Evolutionary conservation across 2,797 vertebrate species (phyloP).

Genomic region (Tiaroga cobitis): DNA sequence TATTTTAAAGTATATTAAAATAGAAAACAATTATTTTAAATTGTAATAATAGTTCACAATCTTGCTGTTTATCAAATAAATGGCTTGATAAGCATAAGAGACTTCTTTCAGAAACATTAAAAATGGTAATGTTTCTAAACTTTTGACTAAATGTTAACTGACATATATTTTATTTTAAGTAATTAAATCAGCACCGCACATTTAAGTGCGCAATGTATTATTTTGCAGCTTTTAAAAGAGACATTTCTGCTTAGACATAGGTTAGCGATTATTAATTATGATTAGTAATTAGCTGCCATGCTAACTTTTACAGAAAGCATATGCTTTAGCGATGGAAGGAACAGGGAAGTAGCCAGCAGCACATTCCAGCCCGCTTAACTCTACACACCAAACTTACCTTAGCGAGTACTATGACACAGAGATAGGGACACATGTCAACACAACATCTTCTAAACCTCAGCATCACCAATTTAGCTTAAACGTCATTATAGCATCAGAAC

Average conservation of each 20-base stretch:
- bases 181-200: not conserved
- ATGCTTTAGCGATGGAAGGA: not conserved
- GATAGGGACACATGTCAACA: constrained; percentile 12
- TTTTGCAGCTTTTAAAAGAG: not conserved
- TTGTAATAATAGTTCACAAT: too few relatives aligned
- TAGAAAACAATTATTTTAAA: too few relatives aligned
- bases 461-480: not conserved
- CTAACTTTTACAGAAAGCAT: constrained; percentile 26
- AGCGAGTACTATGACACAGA: constrained; percentile 56
- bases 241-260: not conserved
- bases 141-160: too few relatives aligned
- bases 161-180: too few relatives aligned
- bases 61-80: too few relatives aligned
- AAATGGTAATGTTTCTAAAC: too few relatives aligned
- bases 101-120: too few relatives aligned
- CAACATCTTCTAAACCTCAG: not conserved
- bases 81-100: too few relatives aligned
- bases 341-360: constrained; percentile 23
- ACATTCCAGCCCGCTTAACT: constrained; percentile 18
- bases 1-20: too few relatives aligned
- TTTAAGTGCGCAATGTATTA: constrained; percentile 18
- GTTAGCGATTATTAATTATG: constrained; percentile 1
- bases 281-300: constrained; percentile 17
- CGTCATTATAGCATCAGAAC: not conserved
- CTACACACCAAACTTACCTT: constrained; percentile 60